A percentile compares a stretch with the other conserved stretches of the same genome.
Conservation (phyloP, 1,140 invertebrate genomes). For the Drosophila pachea region DNA sequence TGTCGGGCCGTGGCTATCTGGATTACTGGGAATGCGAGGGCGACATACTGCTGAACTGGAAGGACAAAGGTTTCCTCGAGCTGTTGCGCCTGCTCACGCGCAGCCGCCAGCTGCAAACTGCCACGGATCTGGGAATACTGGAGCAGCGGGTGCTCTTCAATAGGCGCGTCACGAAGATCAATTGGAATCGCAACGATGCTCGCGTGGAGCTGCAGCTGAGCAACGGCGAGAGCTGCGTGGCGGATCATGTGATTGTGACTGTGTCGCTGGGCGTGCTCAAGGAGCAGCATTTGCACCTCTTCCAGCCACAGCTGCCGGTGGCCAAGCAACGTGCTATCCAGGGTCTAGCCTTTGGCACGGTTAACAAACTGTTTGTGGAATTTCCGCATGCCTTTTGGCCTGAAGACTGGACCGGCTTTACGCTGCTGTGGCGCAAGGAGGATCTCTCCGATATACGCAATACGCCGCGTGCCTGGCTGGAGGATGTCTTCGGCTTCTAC, state of each 20-base stretch:
- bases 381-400: slow-evolving; percentile 86
- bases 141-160: slow-evolving; percentile 79
- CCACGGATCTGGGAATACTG: slow-evolving; percentile 59
- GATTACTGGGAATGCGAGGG: slow-evolving; percentile 83
- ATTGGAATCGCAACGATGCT: slow-evolving; percentile 78
- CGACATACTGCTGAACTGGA: slow-evolving; percentile 83
- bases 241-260: slow-evolving; percentile 85
- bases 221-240: slow-evolving; percentile 82
- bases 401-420: slow-evolving; percentile 79
- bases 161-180: slow-evolving; percentile 80
- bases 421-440: slow-evolving; percentile 81
- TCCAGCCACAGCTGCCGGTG: slow-evolving; percentile 82
- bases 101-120: slow-evolving; percentile 75
- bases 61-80: slow-evolving; percentile 82
- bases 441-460: slow-evolving; percentile 81
- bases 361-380: slow-evolving; percentile 89
- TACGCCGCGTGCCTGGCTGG: slow-evolving; percentile 81
- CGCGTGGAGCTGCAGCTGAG: slow-evolving; percentile 80
- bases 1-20: slow-evolving; percentile 80
- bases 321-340: slow-evolving; percentile 83
- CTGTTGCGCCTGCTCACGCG: slow-evolving; percentile 82
- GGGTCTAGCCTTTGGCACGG: slow-evolving; percentile 84
- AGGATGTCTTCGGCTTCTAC: slow-evolving; percentile 84
- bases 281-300: slow-evolving; percentile 81
- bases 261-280: slow-evolving; percentile 86